Base-by-base conservation (phyloP, 2,888 invertebrate genomes). In the Heliconius aoede region DNA sequence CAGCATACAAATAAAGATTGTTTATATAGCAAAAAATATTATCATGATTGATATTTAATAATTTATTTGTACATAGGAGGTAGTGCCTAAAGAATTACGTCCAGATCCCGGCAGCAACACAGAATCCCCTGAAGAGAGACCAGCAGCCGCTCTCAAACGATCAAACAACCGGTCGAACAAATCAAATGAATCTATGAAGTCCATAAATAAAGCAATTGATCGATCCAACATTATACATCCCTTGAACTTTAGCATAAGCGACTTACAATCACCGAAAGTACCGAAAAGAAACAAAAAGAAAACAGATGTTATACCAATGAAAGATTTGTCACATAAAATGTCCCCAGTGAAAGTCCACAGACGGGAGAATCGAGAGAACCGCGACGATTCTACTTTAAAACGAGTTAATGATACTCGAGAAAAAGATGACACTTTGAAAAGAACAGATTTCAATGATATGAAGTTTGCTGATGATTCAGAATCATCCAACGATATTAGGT, bases 401-500 rank as follows among this genome's bases (percentile, higher is more conserved):
- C 96, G 97, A 84, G 95, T 97, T 72, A 96, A 95, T 1, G 95
- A 94, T 79, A 95, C 95, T 0, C 96, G 96, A 83, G 97, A 97
- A 85, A 96, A 96, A 0, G 96, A 96, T 24, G 95, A 94, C 78
- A 91, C 92, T 0, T 85, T 96, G 18, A 95, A 95, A 83, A 94
- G 95, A 81, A 95, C 95, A 69, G 95, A 95, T 82, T 90, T 96
- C 74, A 95, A 95, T 73, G 96, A 96, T 82, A 95, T 97, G 69
- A 96, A 95, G 84, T 97, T 96, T 86, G 97, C 96, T 11, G 97
- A 97, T 84, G 97, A 97, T 81, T 96, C 95, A 1, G 95, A 95
- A 84, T 93, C 94, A 32, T 94, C 94, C 0, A 91, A 89, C 79
- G 94, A 94, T 82, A 93, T 94, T 9, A 92, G 91, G 83, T 94